Conservation (phyloP, 53 echinoderm and acorn worm genomes). For the Crossaster papposus region DNA sequence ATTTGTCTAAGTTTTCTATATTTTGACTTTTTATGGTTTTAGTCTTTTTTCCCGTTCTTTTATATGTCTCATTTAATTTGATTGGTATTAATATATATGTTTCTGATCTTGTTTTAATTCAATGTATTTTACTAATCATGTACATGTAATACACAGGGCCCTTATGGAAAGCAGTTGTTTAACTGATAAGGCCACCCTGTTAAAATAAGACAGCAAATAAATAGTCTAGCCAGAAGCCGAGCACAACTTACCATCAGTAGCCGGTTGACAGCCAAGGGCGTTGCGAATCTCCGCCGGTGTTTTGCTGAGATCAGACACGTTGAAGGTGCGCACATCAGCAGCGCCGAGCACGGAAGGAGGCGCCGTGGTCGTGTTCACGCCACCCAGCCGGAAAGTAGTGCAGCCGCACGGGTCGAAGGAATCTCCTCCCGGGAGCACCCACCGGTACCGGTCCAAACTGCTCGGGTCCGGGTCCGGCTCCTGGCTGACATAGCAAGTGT, state of each 20-base stretch:
- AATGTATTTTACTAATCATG: no score
- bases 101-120: no score
- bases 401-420: constrained; percentile 1
- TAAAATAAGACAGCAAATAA: no score
- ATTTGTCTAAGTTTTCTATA: no score
- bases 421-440: background rate
- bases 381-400: background rate
- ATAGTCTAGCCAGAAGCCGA: no score
- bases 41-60: no score
- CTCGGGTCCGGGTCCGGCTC: background rate
- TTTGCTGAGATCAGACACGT: background rate
- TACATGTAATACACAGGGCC: no score
- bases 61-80: no score
- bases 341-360: background rate
- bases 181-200: no score
- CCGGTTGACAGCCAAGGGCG: background rate
- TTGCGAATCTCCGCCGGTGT: background rate
- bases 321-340: background rate
- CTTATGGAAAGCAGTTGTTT: no score
- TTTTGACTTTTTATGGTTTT: no score
- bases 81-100: no score
- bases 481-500: background rate
- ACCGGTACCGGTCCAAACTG: background rate
- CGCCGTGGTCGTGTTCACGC: constrained; percentile 17
- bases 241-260: background rate